Conservation (phyloP, 2,113 vertebrate genomes). For the Calyptommatus sinebrachiatus region DNA sequence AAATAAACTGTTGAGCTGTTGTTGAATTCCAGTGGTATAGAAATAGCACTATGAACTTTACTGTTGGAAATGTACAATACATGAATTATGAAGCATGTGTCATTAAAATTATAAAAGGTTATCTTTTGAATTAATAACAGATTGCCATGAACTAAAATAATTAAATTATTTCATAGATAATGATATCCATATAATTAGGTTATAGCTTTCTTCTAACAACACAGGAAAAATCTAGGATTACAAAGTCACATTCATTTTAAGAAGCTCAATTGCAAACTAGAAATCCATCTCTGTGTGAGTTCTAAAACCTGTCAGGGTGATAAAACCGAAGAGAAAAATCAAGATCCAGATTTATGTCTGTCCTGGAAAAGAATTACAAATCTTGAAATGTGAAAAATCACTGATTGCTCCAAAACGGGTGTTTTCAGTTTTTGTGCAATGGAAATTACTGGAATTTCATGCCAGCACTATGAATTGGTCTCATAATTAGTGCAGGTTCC, state of each 20-base stretch:
- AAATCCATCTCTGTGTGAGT: slow-evolving; percentile 38
- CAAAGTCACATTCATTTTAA: slow-evolving; percentile 30
- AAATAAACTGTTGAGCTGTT: too few relatives aligned
- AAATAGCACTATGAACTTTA: too few relatives aligned
- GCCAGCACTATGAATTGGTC: not conserved
- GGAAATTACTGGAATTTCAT: slow-evolving; percentile 40
- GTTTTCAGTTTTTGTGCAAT: slow-evolving; percentile 26
- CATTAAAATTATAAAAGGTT: not conserved
- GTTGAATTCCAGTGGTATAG: not conserved
- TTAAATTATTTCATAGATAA: slow-evolving; percentile 6
- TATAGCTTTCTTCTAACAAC: not conserved
- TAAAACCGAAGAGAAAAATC: slow-evolving; percentile 5
- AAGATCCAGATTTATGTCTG: slow-evolving; percentile 27
- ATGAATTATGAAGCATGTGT: not conserved
- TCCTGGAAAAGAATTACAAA: slow-evolving; percentile 29
- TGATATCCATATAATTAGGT: not conserved
- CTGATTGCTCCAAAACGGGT: slow-evolving; percentile 31
- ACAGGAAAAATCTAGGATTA: slow-evolving; percentile 37
- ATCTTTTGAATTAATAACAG: slow-evolving; percentile 9
- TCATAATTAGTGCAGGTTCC: not conserved
- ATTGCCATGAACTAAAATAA: not conserved
- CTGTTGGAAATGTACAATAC: not conserved
- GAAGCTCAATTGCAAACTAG: not conserved
- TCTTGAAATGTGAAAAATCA: slow-evolving; percentile 45
- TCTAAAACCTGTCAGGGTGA: slow-evolving; percentile 16